Base-by-base conservation (phyloP, 2,113 vertebrate genomes). In the Cyprinodon brontotheroides region DNA sequence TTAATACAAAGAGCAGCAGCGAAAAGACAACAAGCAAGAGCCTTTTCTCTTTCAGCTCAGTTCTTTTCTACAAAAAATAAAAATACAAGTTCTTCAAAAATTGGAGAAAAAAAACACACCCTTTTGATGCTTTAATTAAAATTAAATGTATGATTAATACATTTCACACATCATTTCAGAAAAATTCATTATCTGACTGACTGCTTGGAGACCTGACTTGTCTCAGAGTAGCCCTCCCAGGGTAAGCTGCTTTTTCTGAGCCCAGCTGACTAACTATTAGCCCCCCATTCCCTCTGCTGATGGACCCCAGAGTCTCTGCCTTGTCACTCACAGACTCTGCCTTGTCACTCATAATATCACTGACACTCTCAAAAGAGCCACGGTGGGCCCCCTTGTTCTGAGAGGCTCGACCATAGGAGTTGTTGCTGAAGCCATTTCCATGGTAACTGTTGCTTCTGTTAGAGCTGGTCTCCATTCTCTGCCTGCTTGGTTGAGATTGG, bases 331-430 rank as follows among this genome's bases (percentile, higher is more conserved):
- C 70, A 41, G 87, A 91, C 68, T 77, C 89, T 3, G 65, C 72
- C 43, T 71, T 77, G 57, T 88, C 81, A 72, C 90, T 89, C 13
- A 78, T 63, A 47, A 83, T 40, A 57, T 92, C 89, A 78, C 90
- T 81, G 6, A 82, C 15, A 45, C 85, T 85, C 47, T 36, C 57
- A 0, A 83, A 86, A 11, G 60, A 68, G 29, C 70, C 63, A 38
- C 75, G 61, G 4, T 63, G 70, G 62, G 86, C 87, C 15, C 73
- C 39, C n/a, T 79, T 83, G 81, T 79, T 85, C 63, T 74, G 71
- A 37, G 82, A 88, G n/a, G 63, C 37, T 17, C 63, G 60, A 40
- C 85, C 79, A 36, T 63, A 62, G 14, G 65, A 71, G 76, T 83
- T 78, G 77, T 80, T 69, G 71, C 74, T 75, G 65, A 70, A 68